These are phyloP conservation scores for Caenorhabditis sinica DNA, from an alignment of 2,888 invertebrate genomes.

Conservation along the genomic window DNA sequence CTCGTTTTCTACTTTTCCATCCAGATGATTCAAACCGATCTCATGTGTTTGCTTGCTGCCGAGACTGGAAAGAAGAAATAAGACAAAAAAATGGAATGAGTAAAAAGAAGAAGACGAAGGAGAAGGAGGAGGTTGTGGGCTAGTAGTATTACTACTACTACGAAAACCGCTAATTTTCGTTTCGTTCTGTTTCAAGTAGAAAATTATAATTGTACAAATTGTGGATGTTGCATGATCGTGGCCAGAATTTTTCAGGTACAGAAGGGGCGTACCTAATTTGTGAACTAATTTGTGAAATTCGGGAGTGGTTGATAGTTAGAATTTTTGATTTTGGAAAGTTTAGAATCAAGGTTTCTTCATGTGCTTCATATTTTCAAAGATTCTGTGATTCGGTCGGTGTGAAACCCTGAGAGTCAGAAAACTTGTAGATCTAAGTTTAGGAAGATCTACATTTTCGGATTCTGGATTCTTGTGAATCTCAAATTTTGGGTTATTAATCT, in stretches of 20 bases:
- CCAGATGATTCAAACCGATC: slow-evolving; percentile 33
- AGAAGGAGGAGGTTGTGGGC: slow-evolving; percentile 2
- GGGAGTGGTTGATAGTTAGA: neutral
- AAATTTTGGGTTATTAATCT: no score
- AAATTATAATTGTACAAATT: neutral
- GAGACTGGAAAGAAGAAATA: slow-evolving; percentile 15
- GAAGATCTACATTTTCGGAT: no score
- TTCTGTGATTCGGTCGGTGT: no score
- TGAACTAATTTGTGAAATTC: neutral
- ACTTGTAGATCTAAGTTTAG: no score
- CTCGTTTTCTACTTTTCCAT: neutral
- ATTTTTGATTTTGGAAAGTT: no score
- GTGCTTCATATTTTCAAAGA: no score
- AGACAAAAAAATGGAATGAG: slow-evolving; percentile 16
- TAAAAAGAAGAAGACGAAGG: slow-evolving; percentile 23
- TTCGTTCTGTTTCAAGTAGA: neutral
- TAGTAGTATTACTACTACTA: slow-evolving; percentile 20
- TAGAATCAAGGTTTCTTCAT: no score
- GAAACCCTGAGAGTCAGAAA: no score
- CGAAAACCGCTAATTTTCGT: slow-evolving; percentile 19
- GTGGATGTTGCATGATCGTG: neutral
- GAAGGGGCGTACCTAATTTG: neutral
- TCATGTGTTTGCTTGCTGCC: slow-evolving; percentile 23
- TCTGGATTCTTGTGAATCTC: no score
- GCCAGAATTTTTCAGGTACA: neutral